phyloP scores from a whole-genome alignment of 23 tunicate genomes.

The Pegea sp. region DNA sequence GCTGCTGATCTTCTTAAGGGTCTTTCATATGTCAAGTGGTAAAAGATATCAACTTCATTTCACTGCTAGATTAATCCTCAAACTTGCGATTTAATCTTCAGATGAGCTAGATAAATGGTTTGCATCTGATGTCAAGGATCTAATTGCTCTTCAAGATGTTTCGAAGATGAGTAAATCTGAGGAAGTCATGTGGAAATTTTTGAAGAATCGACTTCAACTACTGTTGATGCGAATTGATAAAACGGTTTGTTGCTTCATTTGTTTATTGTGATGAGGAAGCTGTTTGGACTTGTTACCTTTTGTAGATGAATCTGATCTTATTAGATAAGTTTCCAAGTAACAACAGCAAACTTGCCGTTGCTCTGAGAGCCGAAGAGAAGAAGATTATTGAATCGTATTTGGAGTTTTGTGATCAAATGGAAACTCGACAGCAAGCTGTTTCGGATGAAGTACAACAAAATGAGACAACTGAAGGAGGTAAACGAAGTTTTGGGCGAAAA shows the following conservation, averaged over 20 bases:
- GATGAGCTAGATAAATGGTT: conserved; percentile 40
- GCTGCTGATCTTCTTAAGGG: conserved; percentile 40
- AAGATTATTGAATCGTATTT: no score
- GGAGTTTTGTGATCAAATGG: no score
- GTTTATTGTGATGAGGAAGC: no score
- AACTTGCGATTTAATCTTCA: conserved; percentile 1
- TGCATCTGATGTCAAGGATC: conserved; percentile 12
- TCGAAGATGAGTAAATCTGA: conserved; percentile 15
- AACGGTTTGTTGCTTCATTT: neutral
- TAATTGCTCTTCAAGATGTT: conserved; percentile 11
- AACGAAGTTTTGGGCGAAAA: no score
- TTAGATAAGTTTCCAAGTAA: no score
- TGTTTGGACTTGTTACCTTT: no score
- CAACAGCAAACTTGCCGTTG: no score
- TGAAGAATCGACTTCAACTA: conserved; percentile 40
- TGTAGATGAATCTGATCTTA: no score
- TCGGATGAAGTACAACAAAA: no score
- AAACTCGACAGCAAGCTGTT: no score
- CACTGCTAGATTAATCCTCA: neutral
- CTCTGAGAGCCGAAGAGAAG: no score
- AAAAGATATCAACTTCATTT: neutral
- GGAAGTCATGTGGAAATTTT: conserved; percentile 32
- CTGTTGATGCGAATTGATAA: conserved; percentile 16
- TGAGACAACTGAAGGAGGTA: no score
- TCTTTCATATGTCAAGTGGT: conserved; percentile 70